These are phyloP conservation scores for Crotalus horridus DNA, from an alignment of 2,113 vertebrate species.

Conservation along the genomic window DNA sequence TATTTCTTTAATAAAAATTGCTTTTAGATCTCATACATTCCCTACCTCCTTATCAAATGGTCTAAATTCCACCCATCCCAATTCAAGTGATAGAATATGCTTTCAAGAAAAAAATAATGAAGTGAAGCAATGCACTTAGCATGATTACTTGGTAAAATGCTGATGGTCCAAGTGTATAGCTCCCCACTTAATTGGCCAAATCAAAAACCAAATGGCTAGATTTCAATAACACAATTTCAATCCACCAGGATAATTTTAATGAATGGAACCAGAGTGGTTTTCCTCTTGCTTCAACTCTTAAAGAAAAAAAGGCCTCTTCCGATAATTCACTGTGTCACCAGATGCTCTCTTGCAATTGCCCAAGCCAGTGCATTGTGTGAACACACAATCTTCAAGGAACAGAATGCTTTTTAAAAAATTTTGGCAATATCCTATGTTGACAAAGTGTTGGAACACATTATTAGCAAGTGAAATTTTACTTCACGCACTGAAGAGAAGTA, in stretches of 20 bases:
- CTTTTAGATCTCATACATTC: not conserved
- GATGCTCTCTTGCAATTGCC: not conserved
- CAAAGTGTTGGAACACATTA: not conserved
- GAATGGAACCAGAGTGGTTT: not conserved
- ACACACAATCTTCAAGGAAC: not conserved
- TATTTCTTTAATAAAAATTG: not conserved
- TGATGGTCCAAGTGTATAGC: not conserved
- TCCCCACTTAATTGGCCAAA: not conserved
- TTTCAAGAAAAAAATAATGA: not conserved
- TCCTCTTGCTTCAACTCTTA: not conserved
- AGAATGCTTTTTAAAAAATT: not conserved
- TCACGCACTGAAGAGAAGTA: not conserved
- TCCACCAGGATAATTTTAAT: not conserved
- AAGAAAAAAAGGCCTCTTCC: not conserved
- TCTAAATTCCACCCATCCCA: not conserved
- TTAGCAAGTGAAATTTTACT: not conserved
- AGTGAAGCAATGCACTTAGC: not conserved
- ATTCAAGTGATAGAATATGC: not conserved
- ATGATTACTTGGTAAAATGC: not conserved
- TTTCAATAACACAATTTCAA: not conserved
- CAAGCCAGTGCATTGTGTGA: not conserved
- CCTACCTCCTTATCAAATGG: rapidly evolving
- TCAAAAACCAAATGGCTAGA: not conserved
- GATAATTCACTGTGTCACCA: not conserved
- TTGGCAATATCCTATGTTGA: not conserved